These are phyloP conservation scores for Congeria kusceri DNA, from an alignment of 2,888 invertebrate species.

Conservation along the genomic window DNA sequence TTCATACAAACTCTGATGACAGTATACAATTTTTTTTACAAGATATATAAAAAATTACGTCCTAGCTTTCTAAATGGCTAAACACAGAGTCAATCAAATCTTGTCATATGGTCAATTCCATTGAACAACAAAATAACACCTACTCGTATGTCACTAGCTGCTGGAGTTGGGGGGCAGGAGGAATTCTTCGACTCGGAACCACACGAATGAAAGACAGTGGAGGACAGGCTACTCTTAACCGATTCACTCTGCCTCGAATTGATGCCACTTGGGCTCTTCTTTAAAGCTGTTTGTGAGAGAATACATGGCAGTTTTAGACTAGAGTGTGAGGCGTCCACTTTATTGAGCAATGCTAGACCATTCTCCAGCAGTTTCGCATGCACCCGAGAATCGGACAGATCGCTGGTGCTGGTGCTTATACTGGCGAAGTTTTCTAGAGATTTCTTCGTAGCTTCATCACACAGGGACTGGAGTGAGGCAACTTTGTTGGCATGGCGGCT, in stretches of 20 bases:
- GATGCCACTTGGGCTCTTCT: constrained; percentile 47
- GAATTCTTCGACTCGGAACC: constrained; percentile 88
- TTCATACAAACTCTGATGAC: no score
- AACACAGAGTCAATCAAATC: no score
- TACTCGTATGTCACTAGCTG: constrained; percentile 82
- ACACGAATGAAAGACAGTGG: constrained; percentile 86
- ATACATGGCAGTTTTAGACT: constrained; percentile 65
- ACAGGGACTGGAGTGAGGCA: constrained; percentile 49
- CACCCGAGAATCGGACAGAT: constrained; percentile 82
- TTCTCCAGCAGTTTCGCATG: constrained; percentile 37
- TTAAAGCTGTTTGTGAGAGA: constrained; percentile 54
- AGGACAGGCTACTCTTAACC: constrained; percentile 63
- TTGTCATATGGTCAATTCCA: no score
- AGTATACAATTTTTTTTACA: no score
- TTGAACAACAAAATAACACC: constrained; percentile 16
- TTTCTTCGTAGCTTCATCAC: constrained; percentile 59
- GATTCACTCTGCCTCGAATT: constrained; percentile 39
- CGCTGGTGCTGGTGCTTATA: constrained; percentile 84
- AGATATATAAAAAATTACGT: no score
- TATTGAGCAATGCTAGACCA: constrained; percentile 51
- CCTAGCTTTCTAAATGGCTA: no score
- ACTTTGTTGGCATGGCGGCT: constrained; percentile 44
- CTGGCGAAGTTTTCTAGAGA: constrained; percentile 67
- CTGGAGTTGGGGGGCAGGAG: constrained; percentile 88
- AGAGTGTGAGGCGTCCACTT: constrained; percentile 30